A percentile compares a stretch with the other conserved stretches of the same genome.
Evolutionary conservation across 2,797 vertebrate genomes (phyloP).

Genomic region (Gymnothorax javanicus): DNA sequence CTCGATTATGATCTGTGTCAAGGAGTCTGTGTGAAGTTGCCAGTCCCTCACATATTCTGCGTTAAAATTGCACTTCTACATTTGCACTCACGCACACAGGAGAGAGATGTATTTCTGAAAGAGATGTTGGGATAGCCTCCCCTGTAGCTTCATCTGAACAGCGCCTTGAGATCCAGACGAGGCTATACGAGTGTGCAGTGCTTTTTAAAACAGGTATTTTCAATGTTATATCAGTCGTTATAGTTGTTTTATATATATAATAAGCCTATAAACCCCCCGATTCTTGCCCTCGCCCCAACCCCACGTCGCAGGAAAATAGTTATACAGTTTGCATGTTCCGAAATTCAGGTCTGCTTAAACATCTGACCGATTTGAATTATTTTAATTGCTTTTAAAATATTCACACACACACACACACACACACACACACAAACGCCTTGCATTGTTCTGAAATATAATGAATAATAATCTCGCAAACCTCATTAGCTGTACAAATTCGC

Average conservation of each 20-base stretch:
- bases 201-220: not conserved
- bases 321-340: not conserved
- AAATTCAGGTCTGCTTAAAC: not conserved
- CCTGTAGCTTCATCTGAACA: too few species aligned
- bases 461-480: constrained; percentile 7
- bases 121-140: not conserved
- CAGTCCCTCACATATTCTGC: too few species aligned
- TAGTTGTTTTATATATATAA: not conserved
- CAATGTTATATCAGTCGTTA: not conserved
- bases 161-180: not conserved
- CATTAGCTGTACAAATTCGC: not conserved
- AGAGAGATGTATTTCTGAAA: not conserved
- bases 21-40: not conserved
- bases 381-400: not conserved
- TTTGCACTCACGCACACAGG: not conserved
- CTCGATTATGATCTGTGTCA: not conserved
- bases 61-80: too few species aligned
- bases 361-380: not conserved
- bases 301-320: not conserved
- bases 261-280: not conserved
- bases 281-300: not conserved
- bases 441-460: not conserved
- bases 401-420: not conserved
- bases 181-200: not conserved
- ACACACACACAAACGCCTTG: too few species aligned